These are phyloP conservation scores for Cyphomyrus discorhynchus DNA, from an alignment of 2,113 vertebrate species.

Conservation along the genomic window DNA sequence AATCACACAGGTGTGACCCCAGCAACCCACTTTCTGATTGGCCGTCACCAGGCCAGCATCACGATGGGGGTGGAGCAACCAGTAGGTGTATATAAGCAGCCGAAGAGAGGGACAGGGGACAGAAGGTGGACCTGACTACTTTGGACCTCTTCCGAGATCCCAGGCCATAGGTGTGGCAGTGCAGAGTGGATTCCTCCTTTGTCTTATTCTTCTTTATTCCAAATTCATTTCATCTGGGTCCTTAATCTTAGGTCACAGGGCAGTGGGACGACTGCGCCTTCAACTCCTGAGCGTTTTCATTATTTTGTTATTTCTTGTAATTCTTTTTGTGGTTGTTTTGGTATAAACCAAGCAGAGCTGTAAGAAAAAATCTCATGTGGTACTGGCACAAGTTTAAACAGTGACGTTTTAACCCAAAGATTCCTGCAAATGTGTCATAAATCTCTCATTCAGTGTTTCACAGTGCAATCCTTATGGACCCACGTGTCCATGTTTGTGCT, in stretches of 20 bases:
- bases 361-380: background rate
- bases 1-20: conserved; percentile 66
- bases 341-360: background rate
- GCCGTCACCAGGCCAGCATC: background rate
- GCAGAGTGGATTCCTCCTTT: background rate
- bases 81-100: background rate
- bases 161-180: background rate
- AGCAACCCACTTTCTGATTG: background rate
- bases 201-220: background rate
- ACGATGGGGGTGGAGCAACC: background rate
- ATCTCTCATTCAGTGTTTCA: background rate
- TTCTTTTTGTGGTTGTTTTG: background rate
- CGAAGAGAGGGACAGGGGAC: background rate
- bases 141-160: background rate
- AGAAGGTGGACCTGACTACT: background rate
- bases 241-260: background rate
- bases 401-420: background rate
- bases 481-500: background rate
- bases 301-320: background rate
- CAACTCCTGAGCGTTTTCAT: background rate
- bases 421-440: background rate
- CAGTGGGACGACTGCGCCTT: background rate
- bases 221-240: background rate
- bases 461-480: background rate
- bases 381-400: background rate